Base-by-base conservation (phyloP, 2,797 vertebrate species). In the Sternotherus odoratus region DNA sequence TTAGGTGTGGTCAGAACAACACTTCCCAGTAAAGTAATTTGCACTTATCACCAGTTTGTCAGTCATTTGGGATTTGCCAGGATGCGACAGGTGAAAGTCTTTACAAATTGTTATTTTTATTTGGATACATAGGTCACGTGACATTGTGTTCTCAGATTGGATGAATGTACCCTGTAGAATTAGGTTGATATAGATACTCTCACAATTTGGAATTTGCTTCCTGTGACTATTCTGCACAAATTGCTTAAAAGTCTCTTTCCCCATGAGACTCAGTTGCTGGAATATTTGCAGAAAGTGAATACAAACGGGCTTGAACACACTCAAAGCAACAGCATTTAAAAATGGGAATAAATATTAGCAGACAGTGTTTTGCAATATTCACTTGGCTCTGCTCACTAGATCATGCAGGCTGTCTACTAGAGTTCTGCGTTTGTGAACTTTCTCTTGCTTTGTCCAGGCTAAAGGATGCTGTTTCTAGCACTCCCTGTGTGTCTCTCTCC, bases 161-260 rank as follows among this genome's bases (percentile, higher is more conserved):
- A 46, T 15, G 43, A 11, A 82, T 33, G 19, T 92, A 77, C 79
- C 50, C 50, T 89, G 60, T 74, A 89, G 92, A 60, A 91, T 91
- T 48, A 28, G 24, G 72, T 30, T 86, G 85, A 86, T 28, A 43
- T 85, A 63, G 24, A 39, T n/a, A 4, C 9, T 95, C 77, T 33
- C 83, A 26, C 36, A 77, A 50, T 0, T 0, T 94, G 93, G 94
- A 92, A 86, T 95, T 95, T 96, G 91, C 85, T 93, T 95, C 95
- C 88, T 78, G 75, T 9, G 3, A 1, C 39, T 39, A 11, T 5
- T 93, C 26, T 94, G 54, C 77, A 86, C 80, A 36, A 79, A 89
- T 33, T 87, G 50, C 77, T 69, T 93, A 56, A 57, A 87, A 88
- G 88, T 91, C 1, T 90, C 91, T 93, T 75, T 86, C 89, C 54